Conservation (phyloP, 2,888 invertebrate species). For the Spialia ferax region DNA sequence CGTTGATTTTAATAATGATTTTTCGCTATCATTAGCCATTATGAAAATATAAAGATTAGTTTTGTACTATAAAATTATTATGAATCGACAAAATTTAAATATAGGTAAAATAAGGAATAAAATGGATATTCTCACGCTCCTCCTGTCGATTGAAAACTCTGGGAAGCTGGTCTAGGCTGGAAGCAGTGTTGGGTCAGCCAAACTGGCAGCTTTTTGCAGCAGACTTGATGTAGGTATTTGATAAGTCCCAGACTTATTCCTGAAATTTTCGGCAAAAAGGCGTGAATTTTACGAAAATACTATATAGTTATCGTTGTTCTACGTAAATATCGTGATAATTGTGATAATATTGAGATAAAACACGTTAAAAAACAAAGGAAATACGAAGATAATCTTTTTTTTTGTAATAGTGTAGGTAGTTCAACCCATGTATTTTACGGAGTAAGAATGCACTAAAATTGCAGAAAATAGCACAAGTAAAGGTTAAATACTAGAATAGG, state of each 20-base stretch:
- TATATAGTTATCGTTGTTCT: neutral
- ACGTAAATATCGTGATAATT: neutral
- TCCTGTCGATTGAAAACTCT: neutral
- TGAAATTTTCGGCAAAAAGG: neutral
- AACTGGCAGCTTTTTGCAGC: neutral
- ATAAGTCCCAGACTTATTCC: neutral
- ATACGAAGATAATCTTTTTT: neutral
- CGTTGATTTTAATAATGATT: neutral
- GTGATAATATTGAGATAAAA: neutral
- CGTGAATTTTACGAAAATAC: neutral
- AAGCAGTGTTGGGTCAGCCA: neutral
- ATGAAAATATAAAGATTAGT: neutral
- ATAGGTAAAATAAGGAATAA: neutral
- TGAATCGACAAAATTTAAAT: neutral
- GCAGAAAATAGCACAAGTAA: neutral
- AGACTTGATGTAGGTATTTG: neutral
- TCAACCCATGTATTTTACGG: neutral
- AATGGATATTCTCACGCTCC: neutral
- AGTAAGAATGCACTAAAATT: neutral
- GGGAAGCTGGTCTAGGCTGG: neutral
- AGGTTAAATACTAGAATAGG: neutral
- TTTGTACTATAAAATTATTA: neutral
- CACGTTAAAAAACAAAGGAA: neutral
- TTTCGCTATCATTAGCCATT: slow-evolving; percentile 7
- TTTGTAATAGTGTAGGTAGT: neutral